Evolutionary conservation across 2,113 vertebrate species (phyloP), one percentile per base, ranked within the genome.

Genomic region (Ranitomeya imitator): DNA sequence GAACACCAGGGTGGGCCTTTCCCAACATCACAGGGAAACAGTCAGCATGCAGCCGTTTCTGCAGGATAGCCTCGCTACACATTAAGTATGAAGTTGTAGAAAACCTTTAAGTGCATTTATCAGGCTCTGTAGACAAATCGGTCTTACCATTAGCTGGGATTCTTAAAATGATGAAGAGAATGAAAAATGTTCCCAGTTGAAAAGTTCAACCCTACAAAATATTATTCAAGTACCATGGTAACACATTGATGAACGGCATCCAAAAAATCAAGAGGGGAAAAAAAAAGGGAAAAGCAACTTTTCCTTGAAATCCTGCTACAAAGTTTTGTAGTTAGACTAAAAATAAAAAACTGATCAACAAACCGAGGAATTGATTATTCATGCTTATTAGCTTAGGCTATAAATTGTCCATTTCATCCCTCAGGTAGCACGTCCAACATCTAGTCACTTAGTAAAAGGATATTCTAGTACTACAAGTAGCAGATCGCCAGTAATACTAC

Each of bases 181-280:
- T 37, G 63, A 71, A 87, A 45, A 82, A 88, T 19, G 57, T 60
- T 80, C 61, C 65, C 52, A 87, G 79, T 76, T 59, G 31, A 83
- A 88, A 87, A 87, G 79, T 76, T 76, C 79, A 82, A 18, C 51
- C 52, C 2, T 6, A 51, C 69, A 65, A 21, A 83, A 88, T 88
- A 83, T 83, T 83, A 67, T 83, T n/a, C 19, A 21, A 23, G 57
- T 65, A 59, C 69, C 79, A 88, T 88, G 80, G 71, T 61, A 83
- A 88, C 86, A 21, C 65, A 63, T 11, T 52, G 11, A 83, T 19
- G 55, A 76, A 83, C 37, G 37, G 31, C 79, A 83, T 88, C n/a
- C 79, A 76, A 80, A 51, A 45, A 79, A 52, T n/a, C 69, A 76
- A 69, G 77, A 31, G 23, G 11, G 12, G 8, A 51, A 16, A 21